Evolutionary conservation across 1,140 invertebrate species (phyloP).

Genomic region (Conus betulinus): DNA sequence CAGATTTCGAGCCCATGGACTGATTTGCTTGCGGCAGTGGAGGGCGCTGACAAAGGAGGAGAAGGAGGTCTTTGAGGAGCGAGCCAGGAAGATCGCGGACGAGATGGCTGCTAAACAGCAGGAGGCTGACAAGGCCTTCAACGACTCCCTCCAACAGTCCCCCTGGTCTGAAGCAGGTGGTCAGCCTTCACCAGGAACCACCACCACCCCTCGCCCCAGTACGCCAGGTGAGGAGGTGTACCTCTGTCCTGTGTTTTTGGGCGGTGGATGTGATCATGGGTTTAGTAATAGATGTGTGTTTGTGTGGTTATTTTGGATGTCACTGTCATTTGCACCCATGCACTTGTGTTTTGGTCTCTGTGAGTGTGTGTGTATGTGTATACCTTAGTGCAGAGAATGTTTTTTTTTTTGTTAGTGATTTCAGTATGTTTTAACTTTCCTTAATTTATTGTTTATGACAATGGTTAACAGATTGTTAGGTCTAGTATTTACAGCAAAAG

Average conservation of each 20-base stretch:
- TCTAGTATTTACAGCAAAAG: too few species aligned
- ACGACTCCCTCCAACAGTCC: constrained; percentile 66
- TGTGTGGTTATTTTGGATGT: too few species aligned
- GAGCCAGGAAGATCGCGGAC: constrained; percentile 68
- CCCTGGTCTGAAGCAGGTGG: constrained; percentile 56
- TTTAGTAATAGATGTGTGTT: not conserved
- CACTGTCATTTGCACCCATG: too few species aligned
- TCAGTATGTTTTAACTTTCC: too few species aligned
- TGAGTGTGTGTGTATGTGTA: too few species aligned
- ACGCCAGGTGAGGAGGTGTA: constrained; percentile 33
- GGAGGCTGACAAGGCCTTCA: constrained; percentile 68
- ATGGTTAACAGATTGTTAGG: too few species aligned
- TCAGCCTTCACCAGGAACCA: constrained; percentile 36
- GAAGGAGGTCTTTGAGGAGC: constrained; percentile 92
- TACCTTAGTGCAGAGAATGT: too few species aligned
- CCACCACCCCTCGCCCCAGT: constrained; percentile 3
- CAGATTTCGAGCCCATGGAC: too few species aligned
- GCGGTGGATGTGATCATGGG: not conserved
- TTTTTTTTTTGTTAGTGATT: too few species aligned
- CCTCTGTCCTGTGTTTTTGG: not conserved
- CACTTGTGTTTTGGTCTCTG: too few species aligned
- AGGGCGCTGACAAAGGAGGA: constrained; percentile 89
- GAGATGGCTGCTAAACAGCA: constrained; percentile 70
- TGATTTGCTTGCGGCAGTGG: constrained; percentile 81
- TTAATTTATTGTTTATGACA: too few species aligned